Percentiles rank a stretch among this genome's conserved stretches.
phyloP scores from a whole-genome alignment of 1,140 invertebrate species.

The Leptinotarsa undecemlineata region DNA sequence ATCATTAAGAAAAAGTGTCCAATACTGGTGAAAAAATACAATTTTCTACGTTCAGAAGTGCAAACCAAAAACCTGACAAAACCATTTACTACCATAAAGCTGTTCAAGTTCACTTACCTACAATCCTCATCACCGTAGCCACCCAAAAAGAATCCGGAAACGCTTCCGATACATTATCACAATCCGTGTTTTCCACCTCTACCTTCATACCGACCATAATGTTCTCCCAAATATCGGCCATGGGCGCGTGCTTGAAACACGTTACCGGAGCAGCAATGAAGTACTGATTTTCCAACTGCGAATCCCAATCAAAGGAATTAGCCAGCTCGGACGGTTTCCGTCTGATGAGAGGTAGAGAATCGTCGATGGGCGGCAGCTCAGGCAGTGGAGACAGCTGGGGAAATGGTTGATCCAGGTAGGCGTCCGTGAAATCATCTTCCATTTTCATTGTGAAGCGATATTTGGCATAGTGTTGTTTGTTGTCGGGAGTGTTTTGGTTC shows the following conservation, averaged over 20 bases:
- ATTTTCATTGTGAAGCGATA: conserved; percentile 52
- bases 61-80: too few species aligned
- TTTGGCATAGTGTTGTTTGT: conserved; percentile 49
- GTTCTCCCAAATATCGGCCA: conserved; percentile 91
- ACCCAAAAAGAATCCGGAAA: conserved; percentile 92
- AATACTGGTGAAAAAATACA: too few species aligned
- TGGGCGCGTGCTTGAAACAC: conserved; percentile 88
- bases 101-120: conserved; percentile 55
- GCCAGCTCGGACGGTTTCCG: conserved; percentile 65
- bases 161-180: conserved; percentile 75
- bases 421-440: conserved; percentile 52
- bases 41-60: too few species aligned
- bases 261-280: conserved; percentile 87
- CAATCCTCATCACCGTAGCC: conserved; percentile 86
- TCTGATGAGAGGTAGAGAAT: conserved; percentile 57
- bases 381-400: conserved; percentile 56
- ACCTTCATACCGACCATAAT: conserved; percentile 92
- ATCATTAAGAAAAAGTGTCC: too few species aligned
- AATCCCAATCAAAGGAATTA: conserved; percentile 82
- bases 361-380: conserved; percentile 51
- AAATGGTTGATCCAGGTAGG: conserved; percentile 57
- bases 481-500: conserved; percentile 53
- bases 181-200: conserved; percentile 91
- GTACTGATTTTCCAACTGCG: conserved; percentile 72
- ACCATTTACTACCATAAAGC: too few species aligned